Evolutionary conservation across 2,113 vertebrate genomes (phyloP).

Genomic region (Ciconia stormi): DNA sequence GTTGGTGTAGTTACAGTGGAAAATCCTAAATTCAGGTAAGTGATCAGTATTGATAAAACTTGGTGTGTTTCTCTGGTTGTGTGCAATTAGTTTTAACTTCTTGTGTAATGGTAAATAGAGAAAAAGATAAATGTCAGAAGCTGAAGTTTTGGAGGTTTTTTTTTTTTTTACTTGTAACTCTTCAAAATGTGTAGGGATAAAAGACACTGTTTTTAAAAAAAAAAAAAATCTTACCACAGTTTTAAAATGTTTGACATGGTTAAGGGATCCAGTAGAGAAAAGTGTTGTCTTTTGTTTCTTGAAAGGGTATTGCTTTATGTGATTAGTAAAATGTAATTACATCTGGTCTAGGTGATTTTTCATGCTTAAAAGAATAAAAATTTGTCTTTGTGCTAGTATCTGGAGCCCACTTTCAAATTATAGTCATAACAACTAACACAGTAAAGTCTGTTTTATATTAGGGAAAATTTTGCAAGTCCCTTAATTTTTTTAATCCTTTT

Average conservation of each 20-base stretch:
- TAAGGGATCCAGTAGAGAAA: neutral
- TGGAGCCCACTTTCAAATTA: neutral
- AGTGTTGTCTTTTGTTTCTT: neutral
- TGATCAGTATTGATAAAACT: neutral
- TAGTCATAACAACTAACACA: neutral
- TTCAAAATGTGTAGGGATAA: neutral
- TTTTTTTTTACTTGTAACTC: neutral
- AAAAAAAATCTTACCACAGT: fast-evolving
- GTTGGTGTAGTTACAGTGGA: slow-evolving; percentile 91
- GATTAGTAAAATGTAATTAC: neutral
- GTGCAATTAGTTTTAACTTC: neutral
- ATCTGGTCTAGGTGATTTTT: neutral
- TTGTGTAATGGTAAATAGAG: neutral
- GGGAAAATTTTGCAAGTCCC: neutral
- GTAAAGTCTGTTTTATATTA: neutral
- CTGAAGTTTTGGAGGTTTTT: neutral
- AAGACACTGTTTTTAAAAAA: neutral
- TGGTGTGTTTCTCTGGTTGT: neutral
- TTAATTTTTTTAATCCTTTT: neutral
- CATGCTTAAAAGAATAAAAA: neutral
- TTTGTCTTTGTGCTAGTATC: neutral
- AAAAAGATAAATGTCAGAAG: neutral
- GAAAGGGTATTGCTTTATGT: neutral
- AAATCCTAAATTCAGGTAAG: slow-evolving; percentile 93
- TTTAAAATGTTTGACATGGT: neutral